phyloP scores from a whole-genome alignment of 2,113 vertebrate genomes.

The Labrus mixtus region DNA sequence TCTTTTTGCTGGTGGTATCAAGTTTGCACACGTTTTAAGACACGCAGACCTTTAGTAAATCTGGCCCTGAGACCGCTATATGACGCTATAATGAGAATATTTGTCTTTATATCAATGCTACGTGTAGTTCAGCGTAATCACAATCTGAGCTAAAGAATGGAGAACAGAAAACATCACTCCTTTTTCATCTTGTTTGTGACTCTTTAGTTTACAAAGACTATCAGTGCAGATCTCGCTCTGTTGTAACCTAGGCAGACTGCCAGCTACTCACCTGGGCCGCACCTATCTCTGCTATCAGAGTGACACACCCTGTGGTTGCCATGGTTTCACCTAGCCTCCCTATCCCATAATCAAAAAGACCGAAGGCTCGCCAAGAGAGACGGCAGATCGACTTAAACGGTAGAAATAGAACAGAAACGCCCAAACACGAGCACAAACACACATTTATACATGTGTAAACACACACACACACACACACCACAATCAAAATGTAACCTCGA shows the following conservation, averaged over 20 bases:
- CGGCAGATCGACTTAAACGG: not conserved
- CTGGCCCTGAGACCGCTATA: too few relatives aligned
- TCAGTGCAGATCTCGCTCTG: not conserved
- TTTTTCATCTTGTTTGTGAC: too few relatives aligned
- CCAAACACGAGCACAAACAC: conserved; percentile 15
- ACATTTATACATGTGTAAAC: too few relatives aligned
- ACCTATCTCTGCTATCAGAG: conserved; percentile 15
- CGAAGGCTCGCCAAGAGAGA: conserved; percentile 4
- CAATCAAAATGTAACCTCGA: conserved; percentile 32
- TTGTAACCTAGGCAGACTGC: conserved; percentile 6
- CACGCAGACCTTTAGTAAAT: too few relatives aligned
- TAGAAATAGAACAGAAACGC: conserved; percentile 23
- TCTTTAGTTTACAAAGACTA: not conserved
- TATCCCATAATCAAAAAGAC: conserved; percentile 35
- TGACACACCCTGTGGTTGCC: conserved; percentile 61
- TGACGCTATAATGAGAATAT: too few relatives aligned
- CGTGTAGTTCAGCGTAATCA: too few relatives aligned
- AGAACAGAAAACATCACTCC: too few relatives aligned
- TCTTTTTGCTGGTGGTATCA: too few relatives aligned
- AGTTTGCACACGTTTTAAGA: too few relatives aligned
- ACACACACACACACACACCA: conserved; percentile 14
- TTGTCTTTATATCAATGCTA: too few relatives aligned
- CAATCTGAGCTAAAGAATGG: too few relatives aligned
- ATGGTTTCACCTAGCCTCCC: conserved; percentile 19
- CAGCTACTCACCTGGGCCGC: conserved; percentile 40